Percentiles rank a stretch among this genome's conserved stretches.
phyloP scores from a whole-genome alignment of 2,888 invertebrate species.

The Lamellibrachia satsuma region DNA sequence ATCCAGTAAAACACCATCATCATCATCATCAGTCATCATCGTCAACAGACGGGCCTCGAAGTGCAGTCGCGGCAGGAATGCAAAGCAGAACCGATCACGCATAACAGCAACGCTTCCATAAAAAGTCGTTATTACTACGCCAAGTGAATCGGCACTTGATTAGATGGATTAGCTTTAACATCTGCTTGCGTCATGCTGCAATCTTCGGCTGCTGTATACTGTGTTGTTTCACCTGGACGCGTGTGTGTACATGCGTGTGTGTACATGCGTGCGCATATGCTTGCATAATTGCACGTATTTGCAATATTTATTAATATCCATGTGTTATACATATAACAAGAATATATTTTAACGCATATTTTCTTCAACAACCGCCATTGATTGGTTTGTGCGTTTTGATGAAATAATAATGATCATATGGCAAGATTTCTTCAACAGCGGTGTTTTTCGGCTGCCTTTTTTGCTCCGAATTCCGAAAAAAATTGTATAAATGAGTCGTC shows the following conservation, averaged over 20 bases:
- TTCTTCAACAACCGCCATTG: too few species aligned
- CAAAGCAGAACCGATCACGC: not conserved
- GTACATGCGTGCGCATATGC: not conserved
- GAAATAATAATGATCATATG: too few species aligned
- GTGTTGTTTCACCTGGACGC: not conserved
- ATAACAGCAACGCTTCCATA: not conserved
- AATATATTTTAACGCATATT: too few species aligned
- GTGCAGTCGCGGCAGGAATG: not conserved
- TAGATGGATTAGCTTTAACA: not conserved
- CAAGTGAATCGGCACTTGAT: not conserved
- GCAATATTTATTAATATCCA: too few species aligned
- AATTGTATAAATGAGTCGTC: too few species aligned
- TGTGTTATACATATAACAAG: too few species aligned
- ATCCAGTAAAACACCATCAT: not conserved
- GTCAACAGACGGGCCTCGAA: not conserved
- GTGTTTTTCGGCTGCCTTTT: too few species aligned
- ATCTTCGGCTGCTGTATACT: not conserved
- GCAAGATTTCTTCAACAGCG: too few species aligned
- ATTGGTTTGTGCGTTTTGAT: too few species aligned
- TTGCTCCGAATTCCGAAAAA: too few species aligned
- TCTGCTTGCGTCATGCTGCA: not conserved
- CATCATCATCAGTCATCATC: not conserved
- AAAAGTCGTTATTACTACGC: not conserved
- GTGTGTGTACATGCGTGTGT: not conserved
- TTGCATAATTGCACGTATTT: not conserved